A percentile compares a stretch with the other conserved stretches of the same genome.
phyloP scores from a whole-genome alignment of 2,888 invertebrate species.

The Drosophila stalkeri region DNA sequence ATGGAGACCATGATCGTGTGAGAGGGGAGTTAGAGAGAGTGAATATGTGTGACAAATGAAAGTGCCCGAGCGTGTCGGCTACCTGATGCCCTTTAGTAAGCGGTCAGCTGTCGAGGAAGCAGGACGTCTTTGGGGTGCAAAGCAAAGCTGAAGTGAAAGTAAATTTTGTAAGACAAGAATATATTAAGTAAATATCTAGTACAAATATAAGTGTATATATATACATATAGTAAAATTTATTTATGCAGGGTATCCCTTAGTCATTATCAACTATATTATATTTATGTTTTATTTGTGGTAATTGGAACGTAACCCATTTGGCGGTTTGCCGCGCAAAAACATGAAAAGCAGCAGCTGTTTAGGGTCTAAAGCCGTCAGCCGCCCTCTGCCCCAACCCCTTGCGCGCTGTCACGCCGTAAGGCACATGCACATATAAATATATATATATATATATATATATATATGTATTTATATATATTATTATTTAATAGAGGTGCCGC shows the following conservation, averaged over 20 bases:
- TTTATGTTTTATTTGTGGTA: slow-evolving; percentile 43
- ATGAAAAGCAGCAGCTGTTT: slow-evolving; percentile 41
- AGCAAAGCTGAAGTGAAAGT: not conserved
- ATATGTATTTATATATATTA: slow-evolving; percentile 30
- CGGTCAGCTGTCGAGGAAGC: not conserved
- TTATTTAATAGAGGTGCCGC: slow-evolving; percentile 40
- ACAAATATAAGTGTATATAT: not conserved
- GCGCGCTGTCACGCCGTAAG: slow-evolving; percentile 12
- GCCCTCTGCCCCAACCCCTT: not conserved
- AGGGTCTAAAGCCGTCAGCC: not conserved
- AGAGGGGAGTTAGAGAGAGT: too few species aligned
- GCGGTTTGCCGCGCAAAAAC: slow-evolving; percentile 38
- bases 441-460: slow-evolving; percentile 22
- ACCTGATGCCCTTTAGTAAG: slow-evolving; percentile 7
- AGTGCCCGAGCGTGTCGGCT: not conserved
- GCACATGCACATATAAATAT: not conserved
- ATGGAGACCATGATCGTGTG: too few species aligned
- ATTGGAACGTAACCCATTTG: slow-evolving; percentile 74
- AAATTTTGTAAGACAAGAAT: not conserved
- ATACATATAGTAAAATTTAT: not conserved
- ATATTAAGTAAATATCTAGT: not conserved
- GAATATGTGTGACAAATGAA: not conserved
- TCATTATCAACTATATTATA: not conserved
- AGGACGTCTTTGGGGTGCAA: too few species aligned
- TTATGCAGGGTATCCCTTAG: not conserved